A percentile compares a stretch with the other conserved stretches of the same genome.
These are phyloP conservation scores for Ganaspis sp. DNA, from an alignment of 1,140 invertebrate genomes.

Conservation along the genomic window DNA sequence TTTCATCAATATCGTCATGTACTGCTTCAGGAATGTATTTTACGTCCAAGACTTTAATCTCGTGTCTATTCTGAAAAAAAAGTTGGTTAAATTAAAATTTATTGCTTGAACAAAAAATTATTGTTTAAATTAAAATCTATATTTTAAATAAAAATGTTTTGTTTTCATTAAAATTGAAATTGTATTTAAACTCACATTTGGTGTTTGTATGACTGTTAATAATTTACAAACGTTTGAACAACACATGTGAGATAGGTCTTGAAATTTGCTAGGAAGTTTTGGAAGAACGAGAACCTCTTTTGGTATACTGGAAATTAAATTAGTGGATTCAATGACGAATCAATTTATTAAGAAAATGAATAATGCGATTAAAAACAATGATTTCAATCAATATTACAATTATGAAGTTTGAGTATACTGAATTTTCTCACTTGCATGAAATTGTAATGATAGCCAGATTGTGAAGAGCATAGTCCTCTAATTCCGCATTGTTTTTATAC, in stretches of 20 bases:
- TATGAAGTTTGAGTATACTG: slow-evolving; percentile 18
- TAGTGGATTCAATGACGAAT: neutral
- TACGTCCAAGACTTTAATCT: neutral
- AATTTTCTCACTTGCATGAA: slow-evolving; percentile 47
- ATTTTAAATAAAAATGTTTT: too few species aligned
- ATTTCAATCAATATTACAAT: too few species aligned
- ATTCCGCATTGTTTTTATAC: slow-evolving; percentile 46
- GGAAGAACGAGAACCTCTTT: slow-evolving; percentile 28
- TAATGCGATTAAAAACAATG: neutral
- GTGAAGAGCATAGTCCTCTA: slow-evolving; percentile 36
- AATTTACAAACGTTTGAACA: slow-evolving; percentile 50
- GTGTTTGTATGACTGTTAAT: slow-evolving; percentile 48
- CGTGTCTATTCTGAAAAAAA: slow-evolving; percentile 5
- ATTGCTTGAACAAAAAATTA: neutral
- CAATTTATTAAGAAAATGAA: neutral
- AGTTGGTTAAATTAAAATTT: neutral
- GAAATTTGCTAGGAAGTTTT: slow-evolving; percentile 43
- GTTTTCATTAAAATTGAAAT: too few species aligned
- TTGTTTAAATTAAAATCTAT: too few species aligned
- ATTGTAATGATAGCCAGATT: slow-evolving; percentile 56
- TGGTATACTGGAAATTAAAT: slow-evolving; percentile 46
- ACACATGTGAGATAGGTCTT: slow-evolving; percentile 55
- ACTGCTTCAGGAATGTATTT: neutral
- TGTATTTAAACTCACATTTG: slow-evolving; percentile 45
- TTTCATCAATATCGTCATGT: neutral